Evolutionary conservation across 2,797 vertebrate genomes (phyloP).

Genomic region (Mormyrus proboscirostris): DNA sequence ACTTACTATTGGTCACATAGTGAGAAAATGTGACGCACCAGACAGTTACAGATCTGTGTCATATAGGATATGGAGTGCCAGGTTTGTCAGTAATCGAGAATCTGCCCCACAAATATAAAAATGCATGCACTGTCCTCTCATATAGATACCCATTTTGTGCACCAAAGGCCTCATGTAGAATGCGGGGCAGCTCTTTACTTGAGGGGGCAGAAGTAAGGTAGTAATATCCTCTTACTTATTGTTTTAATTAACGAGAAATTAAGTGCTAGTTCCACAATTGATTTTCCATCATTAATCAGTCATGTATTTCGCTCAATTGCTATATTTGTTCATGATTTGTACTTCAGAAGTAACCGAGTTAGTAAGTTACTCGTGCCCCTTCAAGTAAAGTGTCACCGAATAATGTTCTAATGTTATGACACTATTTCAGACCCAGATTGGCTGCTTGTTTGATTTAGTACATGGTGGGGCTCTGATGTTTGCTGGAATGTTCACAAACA

Average conservation of each 20-base stretch:
- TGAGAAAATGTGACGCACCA: conserved; percentile 16
- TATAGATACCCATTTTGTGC: background rate
- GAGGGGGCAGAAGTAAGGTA: background rate
- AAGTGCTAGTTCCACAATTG: background rate
- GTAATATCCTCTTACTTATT: background rate
- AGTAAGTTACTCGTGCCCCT: background rate
- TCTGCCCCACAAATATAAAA: background rate
- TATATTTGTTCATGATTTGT: background rate
- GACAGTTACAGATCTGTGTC: conserved; percentile 6
- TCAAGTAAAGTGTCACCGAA: background rate
- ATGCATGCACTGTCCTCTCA: background rate
- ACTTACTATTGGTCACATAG: conserved; percentile 4
- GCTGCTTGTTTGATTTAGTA: background rate
- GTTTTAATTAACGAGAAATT: background rate
- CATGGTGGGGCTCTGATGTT: background rate
- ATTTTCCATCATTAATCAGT: background rate
- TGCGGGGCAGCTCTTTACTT: background rate
- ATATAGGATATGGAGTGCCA: background rate
- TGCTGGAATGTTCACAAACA: background rate
- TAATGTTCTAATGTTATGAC: background rate
- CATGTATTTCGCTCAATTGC: background rate
- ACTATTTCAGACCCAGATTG: background rate
- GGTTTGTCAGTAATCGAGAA: background rate
- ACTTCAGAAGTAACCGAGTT: background rate
- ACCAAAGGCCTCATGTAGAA: background rate